Evolutionary conservation across 2,113 vertebrate species (phyloP).

Genomic region (Cisticola juncidis): DNA sequence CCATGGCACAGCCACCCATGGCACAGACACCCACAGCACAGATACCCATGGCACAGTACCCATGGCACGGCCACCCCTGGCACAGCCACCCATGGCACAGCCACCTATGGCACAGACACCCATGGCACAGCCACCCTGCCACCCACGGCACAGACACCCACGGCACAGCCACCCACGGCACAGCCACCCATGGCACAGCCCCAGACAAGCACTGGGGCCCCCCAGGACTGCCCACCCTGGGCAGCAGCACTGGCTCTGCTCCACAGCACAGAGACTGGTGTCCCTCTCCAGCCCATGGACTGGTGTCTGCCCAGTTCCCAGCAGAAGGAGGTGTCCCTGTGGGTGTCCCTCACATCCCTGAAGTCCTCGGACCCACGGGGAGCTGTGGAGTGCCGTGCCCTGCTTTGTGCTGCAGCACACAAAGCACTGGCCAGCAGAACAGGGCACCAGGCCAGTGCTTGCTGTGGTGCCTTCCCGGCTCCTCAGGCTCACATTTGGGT

Average conservation of each 20-base stretch:
- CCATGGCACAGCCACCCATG: too few relatives aligned
- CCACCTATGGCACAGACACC: too few relatives aligned
- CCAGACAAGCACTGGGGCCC: background rate
- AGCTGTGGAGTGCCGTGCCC: background rate
- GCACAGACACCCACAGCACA: too few relatives aligned
- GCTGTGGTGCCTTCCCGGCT: fast-evolving
- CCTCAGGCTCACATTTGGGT: background rate
- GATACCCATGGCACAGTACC: too few relatives aligned
- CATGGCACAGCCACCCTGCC: too few relatives aligned
- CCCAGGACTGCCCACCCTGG: background rate
- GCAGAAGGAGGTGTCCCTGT: background rate
- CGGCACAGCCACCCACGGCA: too few relatives aligned
- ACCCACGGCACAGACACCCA: too few relatives aligned
- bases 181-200: background rate
- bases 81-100: too few relatives aligned
- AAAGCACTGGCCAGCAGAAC: background rate
- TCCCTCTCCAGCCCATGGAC: background rate
- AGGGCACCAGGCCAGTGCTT: background rate
- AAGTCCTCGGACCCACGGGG: fast-evolving
- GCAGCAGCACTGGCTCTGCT: background rate
- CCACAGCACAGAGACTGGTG: background rate
- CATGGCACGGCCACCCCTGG: too few relatives aligned
- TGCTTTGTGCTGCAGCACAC: background rate
- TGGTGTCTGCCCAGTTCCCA: background rate
- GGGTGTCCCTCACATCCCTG: background rate